Conservation (phyloP, 2,113 vertebrate genomes). For the Drymodes brunneopygia region DNA sequence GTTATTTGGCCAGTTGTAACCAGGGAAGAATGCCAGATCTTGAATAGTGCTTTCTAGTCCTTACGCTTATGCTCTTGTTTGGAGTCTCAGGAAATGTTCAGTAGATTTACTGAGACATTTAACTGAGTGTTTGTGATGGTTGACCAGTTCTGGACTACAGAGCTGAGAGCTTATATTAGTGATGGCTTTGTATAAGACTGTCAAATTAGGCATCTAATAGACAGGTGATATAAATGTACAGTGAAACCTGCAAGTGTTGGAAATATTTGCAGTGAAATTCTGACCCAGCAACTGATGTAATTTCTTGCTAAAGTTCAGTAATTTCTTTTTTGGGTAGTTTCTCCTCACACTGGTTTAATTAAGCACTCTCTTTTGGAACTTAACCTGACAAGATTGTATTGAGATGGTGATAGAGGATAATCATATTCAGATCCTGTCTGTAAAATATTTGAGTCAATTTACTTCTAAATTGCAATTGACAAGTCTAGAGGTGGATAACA, state of each 20-base stretch:
- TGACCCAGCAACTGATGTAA: background rate
- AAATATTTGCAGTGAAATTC: background rate
- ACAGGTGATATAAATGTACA: background rate
- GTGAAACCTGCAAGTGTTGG: background rate
- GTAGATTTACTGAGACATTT: background rate
- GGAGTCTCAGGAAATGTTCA: constrained; percentile 17
- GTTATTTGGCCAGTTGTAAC: background rate
- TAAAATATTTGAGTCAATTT: constrained; percentile 25
- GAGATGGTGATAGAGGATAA: background rate
- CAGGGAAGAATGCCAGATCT: background rate
- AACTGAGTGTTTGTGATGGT: background rate
- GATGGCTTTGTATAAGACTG: background rate
- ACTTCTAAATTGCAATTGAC: background rate
- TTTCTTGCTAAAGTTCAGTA: background rate
- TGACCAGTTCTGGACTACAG: background rate
- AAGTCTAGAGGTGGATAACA: background rate
- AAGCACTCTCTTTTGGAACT: background rate
- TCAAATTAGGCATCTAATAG: background rate
- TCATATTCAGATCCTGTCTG: background rate
- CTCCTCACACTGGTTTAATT: background rate
- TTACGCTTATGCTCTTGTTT: background rate
- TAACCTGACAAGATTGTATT: background rate
- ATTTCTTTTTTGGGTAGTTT: background rate
- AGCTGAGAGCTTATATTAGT: background rate
- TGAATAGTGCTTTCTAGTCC: background rate